Evolutionary conservation across 2,888 invertebrate species (phyloP).

Genomic region (Sipha maydis): DNA sequence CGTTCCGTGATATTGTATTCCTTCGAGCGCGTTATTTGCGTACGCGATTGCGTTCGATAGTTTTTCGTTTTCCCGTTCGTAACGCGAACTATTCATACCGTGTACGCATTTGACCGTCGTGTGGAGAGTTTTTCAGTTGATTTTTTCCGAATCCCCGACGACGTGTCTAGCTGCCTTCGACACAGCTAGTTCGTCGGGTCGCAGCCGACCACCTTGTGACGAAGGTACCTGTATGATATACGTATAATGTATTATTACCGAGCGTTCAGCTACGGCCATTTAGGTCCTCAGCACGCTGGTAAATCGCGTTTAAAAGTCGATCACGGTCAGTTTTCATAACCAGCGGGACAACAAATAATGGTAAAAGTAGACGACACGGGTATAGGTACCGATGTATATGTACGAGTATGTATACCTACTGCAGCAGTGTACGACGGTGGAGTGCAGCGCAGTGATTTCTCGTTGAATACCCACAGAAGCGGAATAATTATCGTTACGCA

Average conservation of each 20-base stretch:
- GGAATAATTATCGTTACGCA: slow-evolving; percentile 38
- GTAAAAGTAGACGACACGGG: slow-evolving; percentile 1
- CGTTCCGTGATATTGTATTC: too few species aligned
- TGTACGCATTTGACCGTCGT: too few species aligned
- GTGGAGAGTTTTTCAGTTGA: neutral
- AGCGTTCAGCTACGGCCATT: neutral
- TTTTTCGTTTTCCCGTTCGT: too few species aligned
- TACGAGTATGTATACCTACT: too few species aligned
- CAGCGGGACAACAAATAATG: neutral
- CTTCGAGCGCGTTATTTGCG: too few species aligned
- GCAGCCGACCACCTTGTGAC: too few species aligned
- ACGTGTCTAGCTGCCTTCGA: too few species aligned
- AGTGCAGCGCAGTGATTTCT: neutral
- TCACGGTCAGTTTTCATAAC: neutral
- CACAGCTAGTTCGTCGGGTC: too few species aligned
- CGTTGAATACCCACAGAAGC: slow-evolving; percentile 17
- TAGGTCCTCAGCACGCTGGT: neutral
- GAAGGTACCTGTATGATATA: too few species aligned
- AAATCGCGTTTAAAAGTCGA: neutral
- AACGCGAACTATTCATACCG: too few species aligned
- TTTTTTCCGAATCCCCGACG: neutral
- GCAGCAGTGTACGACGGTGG: neutral
- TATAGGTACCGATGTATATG: neutral
- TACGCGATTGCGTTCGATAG: too few species aligned
- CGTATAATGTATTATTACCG: too few species aligned